Base-by-base conservation (phyloP, 2,888 invertebrate species). In the Formica aserva region DNA sequence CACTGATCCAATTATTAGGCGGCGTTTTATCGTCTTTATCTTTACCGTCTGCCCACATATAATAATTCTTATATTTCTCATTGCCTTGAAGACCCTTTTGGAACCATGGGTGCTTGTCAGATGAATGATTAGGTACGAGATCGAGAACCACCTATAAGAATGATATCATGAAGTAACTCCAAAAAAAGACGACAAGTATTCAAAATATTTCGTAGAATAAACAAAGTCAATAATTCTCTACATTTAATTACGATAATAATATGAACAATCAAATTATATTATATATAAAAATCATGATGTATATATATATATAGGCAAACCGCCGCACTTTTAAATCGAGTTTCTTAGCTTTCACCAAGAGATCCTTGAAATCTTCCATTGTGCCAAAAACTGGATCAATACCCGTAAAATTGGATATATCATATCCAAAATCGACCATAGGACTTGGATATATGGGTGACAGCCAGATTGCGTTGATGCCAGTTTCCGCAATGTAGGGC, bases 381-480 rank as follows among this genome's bases (percentile, higher is more conserved):
- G 96, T 97, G 0, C 98, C 98, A 92, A 97, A 98, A 81, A 96
- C 96, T 0, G 96, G 94, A 90, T 98, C 97, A 38, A 98, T 96
- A 22, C 96, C 95, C 75, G 95, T 96, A 94, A 97, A 98, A 95
- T 98, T 96, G 55, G 97, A 96, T 89, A 98, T 97, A 93, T 98
- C 98, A 91, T 98, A 98, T 0, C 98, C 98, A 93, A 97, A 97
- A 95, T 98, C 98, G 0, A 96, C 96, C 97, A 98, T 97, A 0
- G 98, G 98, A 0, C 98, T 98, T 76, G 96, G 95, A 94, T 97
- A 98, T 91, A 98, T 97, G 0, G 98, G 98, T 0, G 98, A 98
- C 82, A 98, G 95, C 98, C 98, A 98, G 75, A 97, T 96, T 0
- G 97, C 97, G 13, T 96, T 96, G 0, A 98, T 96, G 0, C 97